These are phyloP conservation scores for Ametastegia equiseti DNA, from an alignment of 2,888 invertebrate genomes.

Conservation along the genomic window DNA sequence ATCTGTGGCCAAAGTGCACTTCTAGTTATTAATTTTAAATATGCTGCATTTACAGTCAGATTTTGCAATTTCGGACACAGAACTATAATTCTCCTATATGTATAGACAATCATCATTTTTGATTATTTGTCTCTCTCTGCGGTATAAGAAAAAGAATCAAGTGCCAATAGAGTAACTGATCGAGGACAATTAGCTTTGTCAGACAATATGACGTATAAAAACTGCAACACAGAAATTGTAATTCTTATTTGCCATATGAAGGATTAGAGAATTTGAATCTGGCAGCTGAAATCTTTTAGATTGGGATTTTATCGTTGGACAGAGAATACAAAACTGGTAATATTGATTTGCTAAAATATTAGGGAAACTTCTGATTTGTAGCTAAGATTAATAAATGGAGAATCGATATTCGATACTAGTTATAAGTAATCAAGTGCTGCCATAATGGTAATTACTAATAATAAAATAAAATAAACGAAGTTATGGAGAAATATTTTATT, in stretches of 20 bases:
- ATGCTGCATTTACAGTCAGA: constrained; percentile 2
- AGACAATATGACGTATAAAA: not conserved
- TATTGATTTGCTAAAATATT: not conserved
- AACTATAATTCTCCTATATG: constrained; percentile 11
- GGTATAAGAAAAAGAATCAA: not conserved
- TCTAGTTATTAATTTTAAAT: not conserved
- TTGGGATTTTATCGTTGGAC: not conserved
- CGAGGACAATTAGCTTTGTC: not conserved
- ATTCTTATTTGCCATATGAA: constrained; percentile 16
- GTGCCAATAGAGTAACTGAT: constrained; percentile 16
- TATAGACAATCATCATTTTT: not conserved
- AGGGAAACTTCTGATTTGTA: constrained; percentile 3
- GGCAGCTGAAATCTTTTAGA: not conserved
- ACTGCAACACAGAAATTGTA: too few relatives aligned
- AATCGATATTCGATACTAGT: constrained; percentile 27
- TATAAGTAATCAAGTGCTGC: constrained; percentile 34
- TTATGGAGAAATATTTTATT: not conserved
- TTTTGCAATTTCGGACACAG: not conserved
- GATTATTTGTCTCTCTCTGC: not conserved
- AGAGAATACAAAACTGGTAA: not conserved
- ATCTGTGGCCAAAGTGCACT: constrained; percentile 37
- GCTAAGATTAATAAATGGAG: constrained; percentile 16
- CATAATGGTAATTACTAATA: constrained; percentile 22
- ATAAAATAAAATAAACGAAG: not conserved
- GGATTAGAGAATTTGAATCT: constrained; percentile 1